phyloP scores from a whole-genome alignment of 2,113 vertebrate species.

The Mastomys natalensis region DNA sequence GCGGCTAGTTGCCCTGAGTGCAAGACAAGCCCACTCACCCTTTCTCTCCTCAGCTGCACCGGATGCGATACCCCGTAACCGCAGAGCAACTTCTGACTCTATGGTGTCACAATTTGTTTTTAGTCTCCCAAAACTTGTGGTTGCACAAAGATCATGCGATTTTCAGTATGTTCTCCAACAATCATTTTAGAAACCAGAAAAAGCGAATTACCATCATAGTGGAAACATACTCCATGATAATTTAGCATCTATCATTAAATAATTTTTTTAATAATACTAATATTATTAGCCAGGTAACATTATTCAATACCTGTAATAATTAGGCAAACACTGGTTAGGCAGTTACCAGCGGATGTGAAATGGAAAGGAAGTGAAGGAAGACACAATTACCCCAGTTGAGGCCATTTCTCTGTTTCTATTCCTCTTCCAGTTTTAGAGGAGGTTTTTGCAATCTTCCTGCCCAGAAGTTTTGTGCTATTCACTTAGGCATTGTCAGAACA shows the following conservation, averaged over 20 bases:
- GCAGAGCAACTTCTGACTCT: background rate
- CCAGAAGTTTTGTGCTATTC: constrained; percentile 50
- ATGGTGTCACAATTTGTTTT: constrained; percentile 18
- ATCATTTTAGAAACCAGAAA: constrained; percentile 38
- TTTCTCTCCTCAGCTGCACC: constrained; percentile 7
- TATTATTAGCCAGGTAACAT: background rate
- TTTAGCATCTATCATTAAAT: constrained; percentile 49
- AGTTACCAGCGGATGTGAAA: background rate
- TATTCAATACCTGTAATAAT: constrained; percentile 9
- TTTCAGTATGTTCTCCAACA: constrained; percentile 16
- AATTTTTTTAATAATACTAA: constrained; percentile 20
- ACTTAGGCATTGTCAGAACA: constrained; percentile 39
- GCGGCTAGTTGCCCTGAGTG: background rate
- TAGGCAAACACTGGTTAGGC: background rate
- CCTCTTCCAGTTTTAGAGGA: background rate
- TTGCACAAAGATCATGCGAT: background rate
- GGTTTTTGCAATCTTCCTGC: background rate
- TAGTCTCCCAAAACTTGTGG: background rate
- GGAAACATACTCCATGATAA: background rate
- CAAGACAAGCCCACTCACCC: background rate
- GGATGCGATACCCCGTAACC: background rate
- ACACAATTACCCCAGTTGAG: background rate
- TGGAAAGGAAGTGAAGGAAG: background rate
- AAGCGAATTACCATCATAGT: background rate
- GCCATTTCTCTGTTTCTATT: constrained; percentile 28